Conservation (phyloP, 2,888 invertebrate species). For the Trypoxylon attenuatum region DNA sequence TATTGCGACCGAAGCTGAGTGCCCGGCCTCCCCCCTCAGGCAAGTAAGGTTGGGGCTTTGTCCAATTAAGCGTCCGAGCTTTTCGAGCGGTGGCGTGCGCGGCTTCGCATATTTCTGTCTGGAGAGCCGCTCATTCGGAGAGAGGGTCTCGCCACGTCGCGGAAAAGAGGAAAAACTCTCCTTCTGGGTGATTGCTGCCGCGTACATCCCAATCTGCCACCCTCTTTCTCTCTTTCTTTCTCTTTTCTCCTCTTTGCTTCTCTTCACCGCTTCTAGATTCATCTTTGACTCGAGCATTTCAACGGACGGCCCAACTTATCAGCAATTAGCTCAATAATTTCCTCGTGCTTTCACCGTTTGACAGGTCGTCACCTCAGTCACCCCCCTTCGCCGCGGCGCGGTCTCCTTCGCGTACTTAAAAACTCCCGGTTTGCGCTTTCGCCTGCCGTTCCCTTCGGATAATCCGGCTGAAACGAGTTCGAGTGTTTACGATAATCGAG, state of each 20-base stretch:
- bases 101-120: constrained; percentile 72
- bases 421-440: constrained; percentile 33
- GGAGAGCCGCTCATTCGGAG: constrained; percentile 58
- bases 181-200: constrained; percentile 55
- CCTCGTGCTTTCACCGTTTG: constrained; percentile 57
- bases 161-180: constrained; percentile 64
- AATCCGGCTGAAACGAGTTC: too few relatives aligned
- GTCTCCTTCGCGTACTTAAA: constrained; percentile 31
- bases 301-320: constrained; percentile 67
- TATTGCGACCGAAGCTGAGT: constrained; percentile 69
- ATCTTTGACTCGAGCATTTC: constrained; percentile 60
- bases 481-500: too few relatives aligned
- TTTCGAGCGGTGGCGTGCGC: constrained; percentile 63
- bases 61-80: constrained; percentile 74
- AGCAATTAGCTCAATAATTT: constrained; percentile 74
- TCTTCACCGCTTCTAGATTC: constrained; percentile 28
- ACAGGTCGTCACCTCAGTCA: constrained; percentile 60
- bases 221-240: constrained; percentile 21
- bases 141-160: constrained; percentile 46
- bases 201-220: constrained; percentile 21
- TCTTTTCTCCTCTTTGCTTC: constrained; percentile 23
- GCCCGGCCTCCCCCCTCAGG: constrained; percentile 59
- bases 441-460: too few relatives aligned
- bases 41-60: constrained; percentile 71
- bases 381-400: constrained; percentile 27